Evolutionary conservation across 2,113 vertebrate species (phyloP), one percentile per base, ranked within the genome.

Genomic region (Tiliqua scincoides): DNA sequence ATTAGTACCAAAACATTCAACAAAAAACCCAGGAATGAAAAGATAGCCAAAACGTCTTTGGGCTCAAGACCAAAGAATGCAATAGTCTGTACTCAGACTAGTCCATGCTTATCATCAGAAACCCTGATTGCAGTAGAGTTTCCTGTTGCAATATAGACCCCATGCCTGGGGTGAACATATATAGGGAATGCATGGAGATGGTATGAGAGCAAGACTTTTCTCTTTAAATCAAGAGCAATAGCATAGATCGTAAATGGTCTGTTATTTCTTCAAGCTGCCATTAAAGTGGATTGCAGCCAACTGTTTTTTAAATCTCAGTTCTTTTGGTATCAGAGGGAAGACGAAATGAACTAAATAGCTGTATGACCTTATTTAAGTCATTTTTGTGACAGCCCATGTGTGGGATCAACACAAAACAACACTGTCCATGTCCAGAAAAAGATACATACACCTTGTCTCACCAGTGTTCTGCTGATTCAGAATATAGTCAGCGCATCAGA

Each of bases 261-360:
- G n/a, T 0, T 0, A 79, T 52, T 84, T 32, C 82, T 90, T 90
- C 63, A 68, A 76, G 25, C 63, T 74, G 40, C 1, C 77, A 71
- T 61, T 65, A 11, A 61, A 88, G 40, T 2, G 63, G 27, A 72
- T 88, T 87, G 73, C 63, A 86, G 17, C 4, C 35, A 83, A 67
- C 23, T 1, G 1, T 84, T 88, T 0, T 4, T 7, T 89, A 75
- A 3, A 0, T 35, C n/a, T 14, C 35, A 63, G 35, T 67, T 87
- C n/a, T 25, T 75, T 82, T 12, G 30, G 74, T 68, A 84, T 75
- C 43, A 65, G 79, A 67, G 2, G 12, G 72, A 73, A 87, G 12
- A 89, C 82, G 5, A 20, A 17, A 79, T 76, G 18, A 59, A 86
- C 63, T n/a, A n/a, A n/a, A 14, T 20, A 89, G 74, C 4, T 71